Evolutionary conservation across 64 coral and sea anemone species (phyloP), one percentile per base, ranked within the genome.

Genomic region (Actinia equina): DNA sequence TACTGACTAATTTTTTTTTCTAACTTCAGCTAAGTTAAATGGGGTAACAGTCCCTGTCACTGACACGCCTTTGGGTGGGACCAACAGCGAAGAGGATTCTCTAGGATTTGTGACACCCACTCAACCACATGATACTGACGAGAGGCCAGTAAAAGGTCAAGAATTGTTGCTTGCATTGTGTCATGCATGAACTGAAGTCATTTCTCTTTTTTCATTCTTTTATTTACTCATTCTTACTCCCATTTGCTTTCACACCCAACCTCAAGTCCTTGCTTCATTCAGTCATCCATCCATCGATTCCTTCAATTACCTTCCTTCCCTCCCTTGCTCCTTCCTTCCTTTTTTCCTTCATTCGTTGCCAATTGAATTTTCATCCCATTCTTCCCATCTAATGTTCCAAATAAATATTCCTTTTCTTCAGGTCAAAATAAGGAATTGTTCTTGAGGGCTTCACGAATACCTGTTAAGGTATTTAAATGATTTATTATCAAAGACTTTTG

Each of bases 1-100:
- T 49, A 49, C 7, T 49, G 46, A 49, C 46, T 49, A 8, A 11
- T 37, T 5, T 65, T 65, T 20, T 65, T 65, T n/a, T 41, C 14
- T 41, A 9, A 74, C 8, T 5, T 74, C 90, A 89, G 87, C 77
- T 87, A 86, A 92, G 11, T 25, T 92, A 46, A 92, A 52, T 87
- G 84, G 84, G 37, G 77, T 92, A 13, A 60, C 86, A 37, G 90
- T 92, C 41, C 85, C 90, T 71, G 49, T 92, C 20, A 87, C 86
- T 43, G 84, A 92, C 44, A 92, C 90, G 22, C 90, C 90, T 2
- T 42, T 92, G 19, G 90, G 85, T 26, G 84, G 46, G 26, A 85
- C 41, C 25, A 83, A 91, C 43, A 54, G 65, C 19, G 90, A 92
- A 80, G 86, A 59, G 9, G 90, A 92, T 23, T 63, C 55, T n/a